These are phyloP conservation scores for Alosa sapidissima DNA, from an alignment of 2,797 vertebrate species.

Conservation along the genomic window DNA sequence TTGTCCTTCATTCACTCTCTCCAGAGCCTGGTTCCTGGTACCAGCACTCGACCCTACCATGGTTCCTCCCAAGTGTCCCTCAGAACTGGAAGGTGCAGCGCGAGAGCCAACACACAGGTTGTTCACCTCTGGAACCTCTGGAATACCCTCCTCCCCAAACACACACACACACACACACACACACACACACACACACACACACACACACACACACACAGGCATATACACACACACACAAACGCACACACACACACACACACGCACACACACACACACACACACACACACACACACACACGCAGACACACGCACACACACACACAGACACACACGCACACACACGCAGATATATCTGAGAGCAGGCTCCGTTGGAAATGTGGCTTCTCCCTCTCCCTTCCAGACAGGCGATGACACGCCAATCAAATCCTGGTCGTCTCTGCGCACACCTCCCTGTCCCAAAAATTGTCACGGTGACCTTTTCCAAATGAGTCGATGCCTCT, in stretches of 20 bases:
- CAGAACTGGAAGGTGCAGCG: slow-evolving; percentile 23
- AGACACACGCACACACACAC: not conserved
- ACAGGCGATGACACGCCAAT: not conserved
- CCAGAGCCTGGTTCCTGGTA: slow-evolving; percentile 44
- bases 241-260: not conserved
- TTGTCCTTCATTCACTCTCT: slow-evolving; percentile 16
- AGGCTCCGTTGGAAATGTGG: not conserved
- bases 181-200: too few relatives aligned
- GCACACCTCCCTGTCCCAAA: slow-evolving; percentile 2
- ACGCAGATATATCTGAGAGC: not conserved
- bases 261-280: slow-evolving; percentile 34
- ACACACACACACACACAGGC: not conserved
- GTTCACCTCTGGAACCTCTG: not conserved
- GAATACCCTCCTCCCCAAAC: too few relatives aligned
- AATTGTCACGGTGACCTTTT: slow-evolving; percentile 9
- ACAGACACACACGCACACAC: not conserved
- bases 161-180: too few relatives aligned
- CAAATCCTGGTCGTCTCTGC: not conserved
- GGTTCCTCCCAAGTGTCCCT: slow-evolving; percentile 18
- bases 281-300: slow-evolving; percentile 44
- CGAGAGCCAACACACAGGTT: slow-evolving; percentile 46
- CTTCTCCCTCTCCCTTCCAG: not conserved
- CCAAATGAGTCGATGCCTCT: not conserved
- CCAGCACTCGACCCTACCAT: slow-evolving; percentile 26
- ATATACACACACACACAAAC: not conserved